phyloP scores from a whole-genome alignment of 2,888 invertebrate genomes.

The Gryllus longicercus region DNA sequence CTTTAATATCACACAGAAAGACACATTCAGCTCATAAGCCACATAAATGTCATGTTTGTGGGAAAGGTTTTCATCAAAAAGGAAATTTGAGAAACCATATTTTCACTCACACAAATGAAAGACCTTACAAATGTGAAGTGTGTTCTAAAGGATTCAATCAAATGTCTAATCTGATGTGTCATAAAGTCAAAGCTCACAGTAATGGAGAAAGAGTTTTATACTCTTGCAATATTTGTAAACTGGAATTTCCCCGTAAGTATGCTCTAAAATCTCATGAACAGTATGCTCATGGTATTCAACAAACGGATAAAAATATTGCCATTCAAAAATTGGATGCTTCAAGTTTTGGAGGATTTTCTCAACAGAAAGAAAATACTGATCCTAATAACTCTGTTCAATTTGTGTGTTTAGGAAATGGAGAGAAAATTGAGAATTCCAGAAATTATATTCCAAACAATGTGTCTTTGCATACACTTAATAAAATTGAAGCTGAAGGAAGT shows the following conservation, averaged over 20 bases:
- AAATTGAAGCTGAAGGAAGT: neutral
- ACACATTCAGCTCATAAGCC: constrained; percentile 72
- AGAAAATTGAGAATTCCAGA: constrained; percentile 3
- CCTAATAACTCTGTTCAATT: neutral
- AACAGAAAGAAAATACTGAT: neutral
- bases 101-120: constrained; percentile 67
- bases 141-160: constrained; percentile 42
- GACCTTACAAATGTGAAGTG: constrained; percentile 42
- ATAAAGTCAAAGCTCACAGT: constrained; percentile 48
- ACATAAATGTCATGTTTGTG: constrained; percentile 68
- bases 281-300: constrained; percentile 51
- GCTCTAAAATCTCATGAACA: constrained; percentile 57
- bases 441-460: neutral
- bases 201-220: constrained; percentile 54
- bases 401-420: constrained; percentile 17
- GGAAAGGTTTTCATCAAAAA: constrained; percentile 77
- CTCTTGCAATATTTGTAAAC: constrained; percentile 53
- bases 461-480: neutral
- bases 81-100: constrained; percentile 73
- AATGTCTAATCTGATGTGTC: constrained; percentile 70
- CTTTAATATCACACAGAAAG: constrained; percentile 75
- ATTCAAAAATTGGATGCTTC: neutral
- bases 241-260: constrained; percentile 54
- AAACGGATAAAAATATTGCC: neutral
- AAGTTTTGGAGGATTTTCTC: neutral